Percentiles rank a stretch among this genome's conserved stretches.
Conservation (phyloP, 1,140 invertebrate genomes). For the Drosophila oshimai region DNA sequence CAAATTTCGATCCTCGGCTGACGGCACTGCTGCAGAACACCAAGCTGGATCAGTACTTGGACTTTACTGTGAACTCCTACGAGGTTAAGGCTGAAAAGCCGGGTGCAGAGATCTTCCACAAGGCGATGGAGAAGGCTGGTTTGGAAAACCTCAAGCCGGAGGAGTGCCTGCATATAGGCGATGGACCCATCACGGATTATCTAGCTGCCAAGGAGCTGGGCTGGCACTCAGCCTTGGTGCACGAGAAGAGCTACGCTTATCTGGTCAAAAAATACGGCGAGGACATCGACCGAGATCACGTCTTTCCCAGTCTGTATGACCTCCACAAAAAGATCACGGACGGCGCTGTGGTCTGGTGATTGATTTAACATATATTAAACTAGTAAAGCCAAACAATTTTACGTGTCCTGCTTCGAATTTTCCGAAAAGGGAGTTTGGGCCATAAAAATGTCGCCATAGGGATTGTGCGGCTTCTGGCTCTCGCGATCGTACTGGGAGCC, state of each 20-base stretch:
- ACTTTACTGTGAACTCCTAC: constrained; percentile 92
- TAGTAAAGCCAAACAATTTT: not conserved
- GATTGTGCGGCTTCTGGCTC: constrained; percentile 85
- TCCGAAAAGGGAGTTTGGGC: constrained; percentile 10
- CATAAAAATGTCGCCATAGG: constrained; percentile 69
- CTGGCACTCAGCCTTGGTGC: constrained; percentile 89
- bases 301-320: constrained; percentile 77
- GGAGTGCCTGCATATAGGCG: constrained; percentile 92
- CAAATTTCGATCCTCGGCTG: constrained; percentile 94
- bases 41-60: constrained; percentile 87
- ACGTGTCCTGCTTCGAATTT: not conserved
- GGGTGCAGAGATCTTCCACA: constrained; percentile 87
- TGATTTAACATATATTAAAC: not conserved
- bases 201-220: constrained; percentile 88
- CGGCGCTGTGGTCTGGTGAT: constrained; percentile 66
- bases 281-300: constrained; percentile 61
- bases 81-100: constrained; percentile 90
- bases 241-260: constrained; percentile 73
- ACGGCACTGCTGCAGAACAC: constrained; percentile 86
- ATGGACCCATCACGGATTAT: constrained; percentile 90
- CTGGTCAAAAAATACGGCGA: constrained; percentile 68
- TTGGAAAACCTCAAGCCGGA: constrained; percentile 83
- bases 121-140: constrained; percentile 85
- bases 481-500: constrained; percentile 91
- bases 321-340: constrained; percentile 78